A percentile compares a stretch with the other conserved stretches of the same genome.
These are phyloP conservation scores for Menidia menidia DNA, from an alignment of 2,797 vertebrate species.

Conservation along the genomic window DNA sequence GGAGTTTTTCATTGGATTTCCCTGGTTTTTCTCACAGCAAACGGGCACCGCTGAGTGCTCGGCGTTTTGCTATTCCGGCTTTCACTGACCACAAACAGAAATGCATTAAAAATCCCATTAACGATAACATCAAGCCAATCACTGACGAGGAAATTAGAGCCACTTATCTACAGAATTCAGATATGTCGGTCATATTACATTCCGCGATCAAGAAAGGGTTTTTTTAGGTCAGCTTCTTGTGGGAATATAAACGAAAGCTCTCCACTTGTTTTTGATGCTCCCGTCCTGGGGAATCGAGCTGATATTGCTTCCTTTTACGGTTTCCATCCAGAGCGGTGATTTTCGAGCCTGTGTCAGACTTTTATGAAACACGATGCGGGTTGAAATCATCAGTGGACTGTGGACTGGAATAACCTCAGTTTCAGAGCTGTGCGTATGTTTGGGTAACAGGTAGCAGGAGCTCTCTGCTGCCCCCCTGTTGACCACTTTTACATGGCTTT, in stretches of 20 bases:
- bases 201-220: constrained; percentile 27
- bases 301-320: background rate
- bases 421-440: background rate
- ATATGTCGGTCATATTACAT: constrained; percentile 50
- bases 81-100: constrained; percentile 71
- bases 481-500: background rate
- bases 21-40: background rate
- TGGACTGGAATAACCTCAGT: background rate
- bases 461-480: background rate
- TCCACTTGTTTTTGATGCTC: constrained; percentile 8
- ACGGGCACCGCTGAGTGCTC: constrained; percentile 24
- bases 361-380: background rate
- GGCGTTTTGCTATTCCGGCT: constrained; percentile 43
- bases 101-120: constrained; percentile 73
- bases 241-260: constrained; percentile 32
- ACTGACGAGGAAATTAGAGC: constrained; percentile 67
- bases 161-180: constrained; percentile 60
- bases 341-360: background rate
- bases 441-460: background rate
- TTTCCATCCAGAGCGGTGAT: background rate
- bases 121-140: constrained; percentile 65
- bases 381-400: background rate
- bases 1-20: background rate
- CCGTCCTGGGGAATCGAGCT: constrained; percentile 5
- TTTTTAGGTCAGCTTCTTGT: constrained; percentile 31